Conservation (phyloP, 2,797 vertebrate genomes). For the Syngnathus rostellatus region DNA sequence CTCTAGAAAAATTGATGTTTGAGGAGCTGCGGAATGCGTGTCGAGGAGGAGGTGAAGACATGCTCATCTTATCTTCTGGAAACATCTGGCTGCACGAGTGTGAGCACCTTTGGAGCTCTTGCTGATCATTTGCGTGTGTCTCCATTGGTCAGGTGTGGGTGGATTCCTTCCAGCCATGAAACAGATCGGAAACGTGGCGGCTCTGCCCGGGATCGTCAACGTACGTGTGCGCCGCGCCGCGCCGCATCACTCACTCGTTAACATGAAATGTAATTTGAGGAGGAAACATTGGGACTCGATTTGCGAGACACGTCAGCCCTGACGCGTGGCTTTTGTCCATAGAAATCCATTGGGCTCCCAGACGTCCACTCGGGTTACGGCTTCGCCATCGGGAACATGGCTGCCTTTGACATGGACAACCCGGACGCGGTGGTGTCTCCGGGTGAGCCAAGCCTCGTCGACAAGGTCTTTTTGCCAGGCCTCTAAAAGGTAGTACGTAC, state of each 20-base stretch:
- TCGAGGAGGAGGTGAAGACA: constrained; percentile 80
- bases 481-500: no score
- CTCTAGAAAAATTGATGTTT: constrained; percentile 94
- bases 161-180: constrained; percentile 98
- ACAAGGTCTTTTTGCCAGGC: no score
- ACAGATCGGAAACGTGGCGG: constrained; percentile 95
- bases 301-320: no score
- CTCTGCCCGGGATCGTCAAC: constrained; percentile 90
- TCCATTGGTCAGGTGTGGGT: constrained; percentile 72
- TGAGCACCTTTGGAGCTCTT: not conserved
- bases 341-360: constrained; percentile 91
- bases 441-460: constrained; percentile 56
- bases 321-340: constrained; percentile 14
- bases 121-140: not conserved
- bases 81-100: not conserved
- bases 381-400: constrained; percentile 98
- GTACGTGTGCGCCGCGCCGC: constrained; percentile 64
- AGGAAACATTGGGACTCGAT: no score
- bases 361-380: constrained; percentile 98
- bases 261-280: no score
- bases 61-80: fast-evolving
- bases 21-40: constrained; percentile 93
- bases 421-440: constrained; percentile 90
- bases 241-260: no score
- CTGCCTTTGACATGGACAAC: constrained; percentile 90